These are phyloP conservation scores for Amyelois transitella DNA, from an alignment of 1,140 invertebrate species.

Conservation along the genomic window DNA sequence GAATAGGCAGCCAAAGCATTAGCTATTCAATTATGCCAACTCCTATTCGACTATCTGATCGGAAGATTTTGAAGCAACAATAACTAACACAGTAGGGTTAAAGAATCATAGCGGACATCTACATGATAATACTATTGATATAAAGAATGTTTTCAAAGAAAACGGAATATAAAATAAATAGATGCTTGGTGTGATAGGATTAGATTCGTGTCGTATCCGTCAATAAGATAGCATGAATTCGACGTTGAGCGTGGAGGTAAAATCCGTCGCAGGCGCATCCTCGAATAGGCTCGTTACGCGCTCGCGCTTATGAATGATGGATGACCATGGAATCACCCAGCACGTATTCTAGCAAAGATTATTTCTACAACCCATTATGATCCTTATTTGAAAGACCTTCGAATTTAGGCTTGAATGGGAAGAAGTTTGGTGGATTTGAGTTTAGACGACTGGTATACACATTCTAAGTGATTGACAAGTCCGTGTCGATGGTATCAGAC, in stretches of 20 bases:
- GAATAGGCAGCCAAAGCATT: slow-evolving; percentile 40
- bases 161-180: background rate
- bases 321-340: slow-evolving; percentile 46
- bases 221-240: slow-evolving; percentile 34
- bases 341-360: slow-evolving; percentile 10
- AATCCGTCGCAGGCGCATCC: slow-evolving; percentile 46
- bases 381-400: slow-evolving; percentile 12
- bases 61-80: slow-evolving; percentile 34
- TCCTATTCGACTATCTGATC: slow-evolving; percentile 43
- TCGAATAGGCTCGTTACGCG: slow-evolving; percentile 67
- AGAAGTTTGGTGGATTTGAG: slow-evolving; percentile 16
- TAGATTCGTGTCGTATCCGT: slow-evolving; percentile 43
- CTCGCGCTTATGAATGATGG: slow-evolving; percentile 53
- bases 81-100: background rate
- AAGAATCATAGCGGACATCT: background rate
- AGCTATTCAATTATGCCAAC: slow-evolving; percentile 64
- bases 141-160: background rate
- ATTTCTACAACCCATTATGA: background rate
- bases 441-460: slow-evolving; percentile 30
- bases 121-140: background rate
- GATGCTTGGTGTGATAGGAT: background rate
- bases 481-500: slow-evolving; percentile 57
- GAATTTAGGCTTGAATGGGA: background rate
- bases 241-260: slow-evolving; percentile 38
- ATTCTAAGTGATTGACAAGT: slow-evolving; percentile 65